phyloP scores from a whole-genome alignment of 2,113 vertebrate species.

The Morone saxatilis region DNA sequence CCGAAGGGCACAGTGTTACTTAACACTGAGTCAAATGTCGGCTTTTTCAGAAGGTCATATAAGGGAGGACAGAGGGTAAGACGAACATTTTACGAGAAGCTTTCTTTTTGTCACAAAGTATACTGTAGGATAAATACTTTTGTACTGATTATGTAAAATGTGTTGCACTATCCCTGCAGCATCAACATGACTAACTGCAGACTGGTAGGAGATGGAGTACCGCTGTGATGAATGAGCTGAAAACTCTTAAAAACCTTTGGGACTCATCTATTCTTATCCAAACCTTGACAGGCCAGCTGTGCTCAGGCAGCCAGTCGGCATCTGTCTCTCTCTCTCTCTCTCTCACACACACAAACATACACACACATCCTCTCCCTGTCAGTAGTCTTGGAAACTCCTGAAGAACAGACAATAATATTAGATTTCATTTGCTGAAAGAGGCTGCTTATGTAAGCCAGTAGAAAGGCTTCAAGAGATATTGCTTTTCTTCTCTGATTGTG shows the following conservation, averaged over 20 bases:
- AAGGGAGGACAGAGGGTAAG: not conserved
- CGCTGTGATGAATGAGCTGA: slow-evolving; percentile 27
- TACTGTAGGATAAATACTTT: not conserved
- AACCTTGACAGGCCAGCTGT: slow-evolving; percentile 52
- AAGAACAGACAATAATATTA: slow-evolving; percentile 61
- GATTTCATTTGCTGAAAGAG: slow-evolving; percentile 58
- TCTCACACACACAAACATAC: slow-evolving; percentile 23
- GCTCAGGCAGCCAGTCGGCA: slow-evolving; percentile 26
- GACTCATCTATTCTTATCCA: slow-evolving; percentile 45
- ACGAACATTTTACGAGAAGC: not conserved
- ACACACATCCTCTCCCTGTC: slow-evolving; percentile 29
- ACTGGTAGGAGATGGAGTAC: slow-evolving; percentile 18
- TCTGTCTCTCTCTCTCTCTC: not conserved
- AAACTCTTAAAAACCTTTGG: slow-evolving; percentile 48
- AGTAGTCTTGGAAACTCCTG: slow-evolving; percentile 65
- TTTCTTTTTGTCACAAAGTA: not conserved
- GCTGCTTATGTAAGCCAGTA: slow-evolving; percentile 39
- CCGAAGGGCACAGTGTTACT: not conserved
- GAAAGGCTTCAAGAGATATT: slow-evolving; percentile 58
- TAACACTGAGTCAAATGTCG: not conserved
- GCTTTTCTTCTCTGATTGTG: slow-evolving; percentile 61
- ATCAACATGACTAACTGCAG: slow-evolving; percentile 33
- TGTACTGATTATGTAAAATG: slow-evolving; percentile 38
- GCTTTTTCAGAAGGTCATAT: not conserved
- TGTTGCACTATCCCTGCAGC: not conserved